Base-by-base conservation (phyloP, 1,140 invertebrate species). In the Caenorhabditis briggsae region DNA sequence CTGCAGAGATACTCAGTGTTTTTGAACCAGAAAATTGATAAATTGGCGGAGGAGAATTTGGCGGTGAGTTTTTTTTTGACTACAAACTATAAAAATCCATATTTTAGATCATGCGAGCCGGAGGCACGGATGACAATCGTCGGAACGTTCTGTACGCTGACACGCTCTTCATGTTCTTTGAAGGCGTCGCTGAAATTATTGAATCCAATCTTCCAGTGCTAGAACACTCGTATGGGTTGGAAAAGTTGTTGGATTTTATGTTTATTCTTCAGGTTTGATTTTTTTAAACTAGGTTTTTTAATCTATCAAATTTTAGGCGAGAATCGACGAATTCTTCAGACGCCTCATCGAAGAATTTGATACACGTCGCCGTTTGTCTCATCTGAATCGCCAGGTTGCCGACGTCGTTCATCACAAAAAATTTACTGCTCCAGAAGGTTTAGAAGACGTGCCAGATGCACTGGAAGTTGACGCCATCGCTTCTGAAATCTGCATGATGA, bases 131-230 rank as follows among this genome's bases (percentile, higher is more conserved):
- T 11, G 95, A 96, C 89, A 95, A 95, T 90, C 93, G 96, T 89
- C 94, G 95, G 7, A 94, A 94, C 91, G 94, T 97, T 61, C 94
- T 96, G 58, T 97, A 95, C 93, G 95, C 96, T 0, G 96, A 97
- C 90, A 95, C 95, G 0, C 93, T 97, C 87, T 96, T 95, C 0
- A 93, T 95, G 41, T 93, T 98, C 61, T 96, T 97, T 93, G 97
- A 98, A 93, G 89, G 95, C 25, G 95, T 97, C 88, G 97, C 97
- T 1, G 93, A 96, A 64, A 95, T 96, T 25, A 94, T 98, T 59
- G 96, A 98, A 93, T 95, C 96, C 33, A 96, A 97, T 93, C 96
- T 97, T 90, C 96, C 97, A 1, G 94, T 98, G 43, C 95, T 98
- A 55, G 96, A 98, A 92, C 97, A 96, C 9, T 97, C 96, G 93